Evolutionary conservation across 2,888 invertebrate species (phyloP), one percentile per base, ranked within the genome.

Genomic region (Napeogenes inachia): DNA sequence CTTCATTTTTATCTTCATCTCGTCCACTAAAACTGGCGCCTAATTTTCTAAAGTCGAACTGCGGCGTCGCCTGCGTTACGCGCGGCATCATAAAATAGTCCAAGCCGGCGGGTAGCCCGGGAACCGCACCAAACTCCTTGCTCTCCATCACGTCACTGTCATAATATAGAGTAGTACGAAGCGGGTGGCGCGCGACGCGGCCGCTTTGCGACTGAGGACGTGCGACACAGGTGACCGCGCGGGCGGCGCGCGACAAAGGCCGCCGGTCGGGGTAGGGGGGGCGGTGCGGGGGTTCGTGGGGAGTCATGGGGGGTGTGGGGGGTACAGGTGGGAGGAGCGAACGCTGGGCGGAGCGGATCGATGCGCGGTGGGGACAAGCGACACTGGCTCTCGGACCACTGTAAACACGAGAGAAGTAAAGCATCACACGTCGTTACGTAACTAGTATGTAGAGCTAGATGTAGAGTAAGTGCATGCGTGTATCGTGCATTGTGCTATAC

Each of bases 21-120:
- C 92, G 92, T 47, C 92, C 87, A 70, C 92, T 92, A 75, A 93
- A 91, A 66, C 93, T 92, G 70, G 93, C 92, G 64, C 94, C 93
- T 61, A 95, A 89, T 79, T 95, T 95, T 62, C 96, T 92, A 79
- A 95, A 97, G 87, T 97, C 97, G 82, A 96, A 96, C 57, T 97
- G 96, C 73, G 96, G 96, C 93, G 96, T 95, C 74, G 94, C 96
- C 77, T 95, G 95, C 68, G 95, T 91, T 59, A 95, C 94, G 32
- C 93, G 92, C 77, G 84, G 91, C 89, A 91, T 87, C 87, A 91
- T 88, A 73, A 91, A 91, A 75, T 91, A 91, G 84, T 91, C 90
- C 78, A 91, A 73, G 63, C 89, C 89, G 73, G 87, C 84, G 71
- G 91, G 88, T 70, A 89, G 75, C 80, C 87, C 86, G 83, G 89